phyloP scores from a whole-genome alignment of 1,140 invertebrate species.

The Euura saliciscinereae region DNA sequence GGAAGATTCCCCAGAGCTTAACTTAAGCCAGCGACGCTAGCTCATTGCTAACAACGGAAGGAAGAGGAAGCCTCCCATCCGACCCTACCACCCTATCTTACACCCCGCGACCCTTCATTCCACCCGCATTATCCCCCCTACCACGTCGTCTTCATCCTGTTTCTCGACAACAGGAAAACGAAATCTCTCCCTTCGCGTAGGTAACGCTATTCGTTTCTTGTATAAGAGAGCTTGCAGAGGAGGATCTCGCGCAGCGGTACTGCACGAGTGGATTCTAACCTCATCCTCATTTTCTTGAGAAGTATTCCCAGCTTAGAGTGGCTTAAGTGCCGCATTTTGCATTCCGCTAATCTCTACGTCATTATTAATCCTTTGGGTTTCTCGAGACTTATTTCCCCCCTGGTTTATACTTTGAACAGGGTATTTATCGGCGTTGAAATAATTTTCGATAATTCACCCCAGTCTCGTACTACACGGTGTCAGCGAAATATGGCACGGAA shows the following conservation, averaged over 20 bases:
- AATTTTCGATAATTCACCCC: too few species aligned
- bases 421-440: too few species aligned
- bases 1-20: neutral
- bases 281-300: neutral
- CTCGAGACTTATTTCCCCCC: too few species aligned
- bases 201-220: neutral
- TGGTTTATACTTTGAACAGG: too few species aligned
- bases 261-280: neutral
- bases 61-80: neutral
- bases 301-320: neutral
- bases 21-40: neutral
- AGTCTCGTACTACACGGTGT: neutral
- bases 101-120: neutral
- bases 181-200: neutral
- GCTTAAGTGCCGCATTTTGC: neutral
- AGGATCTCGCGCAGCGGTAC: neutral
- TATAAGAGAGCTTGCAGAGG: neutral
- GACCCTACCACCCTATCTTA: neutral
- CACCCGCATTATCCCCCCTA: neutral
- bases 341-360: neutral
- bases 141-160: neutral
- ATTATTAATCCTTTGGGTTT: neutral
- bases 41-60: conserved; percentile 7
- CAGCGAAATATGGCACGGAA: neutral
- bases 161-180: neutral